Evolutionary conservation across 2,888 invertebrate genomes (phyloP), one percentile per base, ranked within the genome.

Genomic region (Ecdyonurus torrentis): DNA sequence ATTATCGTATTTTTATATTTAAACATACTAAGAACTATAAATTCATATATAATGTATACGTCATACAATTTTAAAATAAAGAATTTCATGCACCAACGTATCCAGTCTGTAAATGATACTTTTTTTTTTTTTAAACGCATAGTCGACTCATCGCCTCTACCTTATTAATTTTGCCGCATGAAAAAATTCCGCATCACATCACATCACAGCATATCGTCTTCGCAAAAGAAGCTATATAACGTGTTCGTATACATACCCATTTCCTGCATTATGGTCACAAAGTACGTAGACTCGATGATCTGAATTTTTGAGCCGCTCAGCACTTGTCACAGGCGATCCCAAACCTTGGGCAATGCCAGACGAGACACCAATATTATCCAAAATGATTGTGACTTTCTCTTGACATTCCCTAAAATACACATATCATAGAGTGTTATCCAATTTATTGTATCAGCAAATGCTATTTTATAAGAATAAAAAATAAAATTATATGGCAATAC

Each of bases 311-410:
- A 89, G 74, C 69, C 85, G 83, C 22, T 84, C 81, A 0, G 86
- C 81, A 1, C 84, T 84, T 23, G 89, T 90, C 67, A 90, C 86
- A 1, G 86, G 81, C 70, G 84, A 86, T 67, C 76, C 81, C 1
- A 90, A 77, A 1, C 85, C 86, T 74, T 90, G 90, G 2, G 88
- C 87, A 20, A 74, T 72, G 0, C 89, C 86, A 1, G 90, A 90
- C 63, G 84, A 81, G 71, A 83, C 79, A 0, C 90, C 90, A 71
- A 90, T 79, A 7, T 75, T 76, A 72, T 89, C 86, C 25, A 90
- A 77, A 59, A 88, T 75, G 70, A 81, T 81, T 1, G 81, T 76
- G 67, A 84, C 75, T 70, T 81, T 81, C 60, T 78, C 76, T 67
- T 82, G 79, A 66, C 79, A 78, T 72, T 84, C 82, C 74, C 83